Evolutionary conservation across 1,140 invertebrate species (phyloP).

Genomic region (Pristionchus pacificus): DNA sequence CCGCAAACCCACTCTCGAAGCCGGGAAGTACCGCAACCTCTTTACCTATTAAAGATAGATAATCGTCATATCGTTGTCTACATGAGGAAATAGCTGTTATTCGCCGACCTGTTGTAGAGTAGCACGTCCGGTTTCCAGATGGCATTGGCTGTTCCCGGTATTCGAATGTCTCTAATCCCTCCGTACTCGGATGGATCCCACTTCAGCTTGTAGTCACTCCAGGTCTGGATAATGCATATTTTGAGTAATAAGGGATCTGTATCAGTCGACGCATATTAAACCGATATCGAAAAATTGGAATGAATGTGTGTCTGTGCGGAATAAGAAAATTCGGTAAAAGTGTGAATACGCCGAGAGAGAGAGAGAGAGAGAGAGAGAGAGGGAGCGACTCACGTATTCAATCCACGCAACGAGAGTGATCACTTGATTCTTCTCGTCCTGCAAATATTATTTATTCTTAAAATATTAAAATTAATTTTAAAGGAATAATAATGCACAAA

Average conservation of each 20-base stretch:
- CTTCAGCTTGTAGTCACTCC: slow-evolving; percentile 91
- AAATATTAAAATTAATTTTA: too few species aligned
- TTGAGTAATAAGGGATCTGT: neutral
- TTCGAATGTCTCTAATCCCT: slow-evolving; percentile 85
- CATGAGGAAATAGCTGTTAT: neutral
- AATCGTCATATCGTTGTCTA: too few species aligned
- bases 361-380: too few species aligned
- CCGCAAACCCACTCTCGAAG: too few species aligned
- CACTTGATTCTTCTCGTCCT: slow-evolving; percentile 44
- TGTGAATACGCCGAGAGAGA: too few species aligned
- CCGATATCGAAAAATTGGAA: too few species aligned
- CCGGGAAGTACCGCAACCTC: too few species aligned
- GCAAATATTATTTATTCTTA: slow-evolving; percentile 23
- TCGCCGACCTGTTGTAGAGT: slow-evolving; percentile 27
- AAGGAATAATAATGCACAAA: slow-evolving; percentile 9
- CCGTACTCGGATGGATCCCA: slow-evolving; percentile 95
- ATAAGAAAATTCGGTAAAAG: too few species aligned
- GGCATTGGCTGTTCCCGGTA: slow-evolving; percentile 76
- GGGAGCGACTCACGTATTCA: slow-evolving; percentile 34
- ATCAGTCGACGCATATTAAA: too few species aligned
- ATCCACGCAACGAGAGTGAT: slow-evolving; percentile 35
- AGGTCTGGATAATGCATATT: slow-evolving; percentile 65
- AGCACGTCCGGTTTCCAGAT: slow-evolving; percentile 77
- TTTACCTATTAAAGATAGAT: too few species aligned
- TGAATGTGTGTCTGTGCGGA: too few species aligned